Evolutionary conservation across 2,113 vertebrate species (phyloP).

Genomic region (Rhinichthys klamathensis): DNA sequence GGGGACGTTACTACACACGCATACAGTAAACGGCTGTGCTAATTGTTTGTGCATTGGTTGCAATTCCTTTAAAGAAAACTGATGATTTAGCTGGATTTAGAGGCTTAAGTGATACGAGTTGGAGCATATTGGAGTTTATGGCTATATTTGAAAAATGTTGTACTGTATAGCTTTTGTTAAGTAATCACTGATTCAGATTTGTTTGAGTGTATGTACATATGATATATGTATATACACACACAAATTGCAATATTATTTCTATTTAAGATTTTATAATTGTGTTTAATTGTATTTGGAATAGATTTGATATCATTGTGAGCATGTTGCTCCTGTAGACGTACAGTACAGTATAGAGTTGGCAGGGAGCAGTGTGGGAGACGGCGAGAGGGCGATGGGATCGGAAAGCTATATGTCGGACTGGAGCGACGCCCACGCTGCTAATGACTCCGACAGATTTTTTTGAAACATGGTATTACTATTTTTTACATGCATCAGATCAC

Average conservation of each 20-base stretch:
- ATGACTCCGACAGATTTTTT: background rate
- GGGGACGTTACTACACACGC: background rate
- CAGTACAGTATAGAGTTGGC: background rate
- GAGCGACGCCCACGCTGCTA: background rate
- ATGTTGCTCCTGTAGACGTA: background rate
- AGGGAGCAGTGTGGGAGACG: background rate
- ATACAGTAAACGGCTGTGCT: background rate
- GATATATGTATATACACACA: background rate
- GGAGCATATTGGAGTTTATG: background rate
- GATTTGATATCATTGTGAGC: background rate
- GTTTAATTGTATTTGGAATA: background rate
- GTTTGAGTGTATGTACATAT: too few species aligned
- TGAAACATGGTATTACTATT: background rate
- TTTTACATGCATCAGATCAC: background rate
- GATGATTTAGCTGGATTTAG: constrained; percentile 5
- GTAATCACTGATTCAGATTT: background rate
- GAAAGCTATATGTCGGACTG: background rate
- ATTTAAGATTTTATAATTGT: background rate
- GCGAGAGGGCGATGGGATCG: background rate
- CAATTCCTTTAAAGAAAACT: background rate
- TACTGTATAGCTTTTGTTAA: too few species aligned
- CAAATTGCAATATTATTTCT: background rate
- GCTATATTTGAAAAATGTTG: too few species aligned
- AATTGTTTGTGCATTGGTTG: background rate
- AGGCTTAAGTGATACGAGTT: background rate